Percentiles rank a stretch among this genome's conserved stretches.
Evolutionary conservation across 2,888 invertebrate species (phyloP).

Genomic region (Aleiodes alternator): DNA sequence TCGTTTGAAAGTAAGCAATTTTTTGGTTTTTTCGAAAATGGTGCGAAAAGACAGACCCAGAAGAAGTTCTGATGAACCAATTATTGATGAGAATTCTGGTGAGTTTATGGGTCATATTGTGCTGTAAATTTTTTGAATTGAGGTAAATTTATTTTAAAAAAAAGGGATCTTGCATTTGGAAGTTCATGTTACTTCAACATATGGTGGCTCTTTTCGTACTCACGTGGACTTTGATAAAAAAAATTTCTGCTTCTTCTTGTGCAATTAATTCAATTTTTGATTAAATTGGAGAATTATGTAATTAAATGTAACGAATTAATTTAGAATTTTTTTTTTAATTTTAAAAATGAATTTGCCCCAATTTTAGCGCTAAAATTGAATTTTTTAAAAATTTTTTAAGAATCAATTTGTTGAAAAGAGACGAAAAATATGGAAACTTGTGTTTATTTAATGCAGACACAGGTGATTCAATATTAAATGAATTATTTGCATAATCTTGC

Average conservation of each 20-base stretch:
- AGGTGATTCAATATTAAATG: too few species aligned
- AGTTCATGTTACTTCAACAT: neutral
- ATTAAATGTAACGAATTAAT: neutral
- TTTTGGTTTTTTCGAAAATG: slow-evolving; percentile 71
- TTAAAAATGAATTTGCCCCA: neutral
- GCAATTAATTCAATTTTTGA: too few species aligned
- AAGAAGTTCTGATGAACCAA: slow-evolving; percentile 70
- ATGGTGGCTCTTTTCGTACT: neutral
- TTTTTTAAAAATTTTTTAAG: neutral
- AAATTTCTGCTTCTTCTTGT: too few species aligned
- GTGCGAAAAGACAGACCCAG: slow-evolving; percentile 73
- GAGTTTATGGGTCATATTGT: slow-evolving; percentile 65
- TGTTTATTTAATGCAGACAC: too few species aligned
- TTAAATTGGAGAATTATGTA: neutral
- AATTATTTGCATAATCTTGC: neutral
- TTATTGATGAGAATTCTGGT: slow-evolving; percentile 77
- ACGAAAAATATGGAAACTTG: neutral
- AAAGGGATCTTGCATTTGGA: neutral
- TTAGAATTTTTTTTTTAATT: too few species aligned
- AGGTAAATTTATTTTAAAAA: too few species aligned
- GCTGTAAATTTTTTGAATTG: too few species aligned
- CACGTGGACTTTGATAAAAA: too few species aligned
- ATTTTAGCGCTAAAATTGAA: too few species aligned
- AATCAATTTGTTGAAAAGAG: slow-evolving; percentile 15
- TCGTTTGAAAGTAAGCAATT: neutral